Evolutionary conservation across 1,140 invertebrate species (phyloP), one percentile per base, ranked within the genome.

Genomic region (Bombus superbus): DNA sequence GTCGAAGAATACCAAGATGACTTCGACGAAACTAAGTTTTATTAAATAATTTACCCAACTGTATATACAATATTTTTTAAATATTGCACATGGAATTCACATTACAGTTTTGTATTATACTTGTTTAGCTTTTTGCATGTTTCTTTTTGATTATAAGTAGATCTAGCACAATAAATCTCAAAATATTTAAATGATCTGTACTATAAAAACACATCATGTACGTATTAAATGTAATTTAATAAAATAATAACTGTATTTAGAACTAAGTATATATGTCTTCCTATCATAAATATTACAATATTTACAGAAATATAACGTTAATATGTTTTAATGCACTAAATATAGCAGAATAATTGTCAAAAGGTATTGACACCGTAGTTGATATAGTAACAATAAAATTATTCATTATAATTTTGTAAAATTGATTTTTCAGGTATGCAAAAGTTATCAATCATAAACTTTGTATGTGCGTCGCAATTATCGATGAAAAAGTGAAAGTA

Each of bases 1-100:
- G 96, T 96, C 88, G 97, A 98, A 86, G 96, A 96, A 72, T 93
- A 98, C 71, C 96, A 98, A 88, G 98, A 98, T 93, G 96, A 96
- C 79, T 98, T 97, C 94, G 97, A 98, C 95, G 96, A 97, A 42
- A 97, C 95, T 68, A 97, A 97, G 94, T 80, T 53, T 47, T 80
- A 53, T 13, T 38, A 53, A 47, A 15, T 69, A 18, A n/a, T 69
- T 15, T 32, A 47, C 0, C n/a, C 8, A 11, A 40, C 9, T 40
- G 25, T 44, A 47, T 78, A n/a, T n/a, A n/a, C 32, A 32, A 32
- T 6, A 32, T 66, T 47, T 5, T 64, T 6, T 47, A 44, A 66
- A 38, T 32, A 74, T 3, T 28, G 5, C 11, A 47, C n/a, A 25
- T 42, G 3, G 11, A 15, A 13, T 18, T 25, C 9, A 3, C 11